These are phyloP conservation scores for Cyanoliseus patagonus DNA, from an alignment of 2,113 vertebrate genomes.

Conservation along the genomic window DNA sequence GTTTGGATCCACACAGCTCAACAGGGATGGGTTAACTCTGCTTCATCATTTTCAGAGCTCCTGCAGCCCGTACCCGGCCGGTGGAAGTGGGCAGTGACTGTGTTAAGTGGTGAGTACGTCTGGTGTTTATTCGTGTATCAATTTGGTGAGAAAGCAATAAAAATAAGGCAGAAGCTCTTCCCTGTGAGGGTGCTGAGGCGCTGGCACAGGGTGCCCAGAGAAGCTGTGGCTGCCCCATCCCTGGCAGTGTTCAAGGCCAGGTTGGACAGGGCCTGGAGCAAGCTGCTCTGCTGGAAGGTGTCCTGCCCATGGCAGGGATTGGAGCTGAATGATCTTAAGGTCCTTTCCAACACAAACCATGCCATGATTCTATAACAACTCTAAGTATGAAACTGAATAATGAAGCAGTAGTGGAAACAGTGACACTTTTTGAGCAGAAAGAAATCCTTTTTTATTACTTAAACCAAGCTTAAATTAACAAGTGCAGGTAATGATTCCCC, in stretches of 20 bases:
- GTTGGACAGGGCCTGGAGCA: too few species aligned
- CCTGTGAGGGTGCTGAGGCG: too few species aligned
- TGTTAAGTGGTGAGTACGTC: not conserved
- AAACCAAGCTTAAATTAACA: constrained; percentile 50
- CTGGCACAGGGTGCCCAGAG: not conserved
- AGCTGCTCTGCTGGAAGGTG: too few species aligned
- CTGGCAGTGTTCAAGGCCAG: too few species aligned
- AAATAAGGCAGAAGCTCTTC: not conserved
- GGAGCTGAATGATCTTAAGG: not conserved
- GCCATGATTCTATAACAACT: not conserved
- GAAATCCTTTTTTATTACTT: constrained; percentile 19
- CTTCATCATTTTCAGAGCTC: not conserved
- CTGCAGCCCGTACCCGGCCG: not conserved
- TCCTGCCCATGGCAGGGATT: not conserved
- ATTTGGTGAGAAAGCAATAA: not conserved
- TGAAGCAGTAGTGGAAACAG: not conserved
- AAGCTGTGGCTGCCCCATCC: not conserved
- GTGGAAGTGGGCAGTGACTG: not conserved
- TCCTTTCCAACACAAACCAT: not conserved
- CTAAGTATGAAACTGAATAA: not conserved
- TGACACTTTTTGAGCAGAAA: not conserved
- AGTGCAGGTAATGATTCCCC: constrained; percentile 50
- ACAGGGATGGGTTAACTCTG: not conserved
- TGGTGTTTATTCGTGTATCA: not conserved
- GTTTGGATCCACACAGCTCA: not conserved